Conservation (phyloP, 2,113 vertebrate species). For the Phodopus roborovskii region DNA sequence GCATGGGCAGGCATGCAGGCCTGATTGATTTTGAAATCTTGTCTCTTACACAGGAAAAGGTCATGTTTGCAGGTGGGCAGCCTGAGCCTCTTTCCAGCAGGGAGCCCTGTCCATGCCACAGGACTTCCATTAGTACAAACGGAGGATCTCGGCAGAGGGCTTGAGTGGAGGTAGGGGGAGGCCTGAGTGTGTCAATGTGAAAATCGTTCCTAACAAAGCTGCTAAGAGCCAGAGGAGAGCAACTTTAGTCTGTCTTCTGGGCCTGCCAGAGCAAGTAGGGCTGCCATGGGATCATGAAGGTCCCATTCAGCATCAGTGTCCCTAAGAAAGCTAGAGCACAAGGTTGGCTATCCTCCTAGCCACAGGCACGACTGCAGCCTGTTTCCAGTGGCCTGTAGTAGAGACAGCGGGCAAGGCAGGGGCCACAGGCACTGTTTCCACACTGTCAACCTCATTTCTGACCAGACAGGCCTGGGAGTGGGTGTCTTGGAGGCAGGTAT, state of each 20-base stretch:
- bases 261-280: background rate
- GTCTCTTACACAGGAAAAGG: constrained; percentile 79
- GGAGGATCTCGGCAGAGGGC: constrained; percentile 49
- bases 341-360: background rate
- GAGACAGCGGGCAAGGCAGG: background rate
- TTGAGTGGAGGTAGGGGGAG: background rate
- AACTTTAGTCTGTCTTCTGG: background rate
- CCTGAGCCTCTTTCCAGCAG: constrained; percentile 77
- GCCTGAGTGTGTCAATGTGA: background rate
- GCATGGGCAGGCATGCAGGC: constrained; percentile 44
- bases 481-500: background rate
- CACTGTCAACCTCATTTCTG: background rate
- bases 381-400: background rate
- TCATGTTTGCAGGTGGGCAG: constrained; percentile 77
- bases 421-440: no score
- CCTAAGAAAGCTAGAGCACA: background rate
- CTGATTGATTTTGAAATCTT: constrained; percentile 79
- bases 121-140: constrained; percentile 82
- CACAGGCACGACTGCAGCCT: background rate
- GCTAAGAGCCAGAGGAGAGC: background rate
- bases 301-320: background rate
- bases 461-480: background rate
- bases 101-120: constrained; percentile 50
- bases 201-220: constrained; percentile 62
- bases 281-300: no score